phyloP scores from a whole-genome alignment of 2,113 vertebrate genomes.

The Nettapus auritus region DNA sequence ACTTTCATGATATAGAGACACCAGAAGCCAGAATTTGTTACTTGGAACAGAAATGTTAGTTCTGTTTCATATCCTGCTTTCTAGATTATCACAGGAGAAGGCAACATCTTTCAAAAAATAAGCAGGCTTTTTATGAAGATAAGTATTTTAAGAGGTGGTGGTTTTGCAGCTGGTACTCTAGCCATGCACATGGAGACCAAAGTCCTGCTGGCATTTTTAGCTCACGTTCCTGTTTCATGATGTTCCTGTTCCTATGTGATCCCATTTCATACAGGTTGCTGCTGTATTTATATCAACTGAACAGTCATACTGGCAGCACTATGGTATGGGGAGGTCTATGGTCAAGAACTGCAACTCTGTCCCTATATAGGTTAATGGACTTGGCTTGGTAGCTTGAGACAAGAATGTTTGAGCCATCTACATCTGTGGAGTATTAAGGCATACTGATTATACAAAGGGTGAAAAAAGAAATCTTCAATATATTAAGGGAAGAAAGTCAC shows the following conservation, averaged over 20 bases:
- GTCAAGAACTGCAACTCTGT: not conserved
- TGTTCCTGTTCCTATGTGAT: rapidly evolving
- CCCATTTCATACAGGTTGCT: not conserved
- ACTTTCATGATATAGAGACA: not conserved
- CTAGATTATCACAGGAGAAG: not conserved
- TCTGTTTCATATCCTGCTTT: constrained; percentile 1
- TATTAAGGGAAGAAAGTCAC: not conserved
- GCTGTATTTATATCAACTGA: not conserved
- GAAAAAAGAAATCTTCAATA: not conserved
- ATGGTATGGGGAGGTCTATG: not conserved
- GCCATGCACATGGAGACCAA: not conserved
- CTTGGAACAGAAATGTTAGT: not conserved
- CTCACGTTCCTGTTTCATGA: rapidly evolving
- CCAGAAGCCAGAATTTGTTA: not conserved
- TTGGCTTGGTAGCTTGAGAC: not conserved
- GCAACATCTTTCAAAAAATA: not conserved
- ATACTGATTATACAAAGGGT: not conserved
- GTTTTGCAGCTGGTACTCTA: not conserved
- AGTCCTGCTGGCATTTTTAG: not conserved
- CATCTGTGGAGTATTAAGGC: not conserved
- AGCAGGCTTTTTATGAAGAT: not conserved
- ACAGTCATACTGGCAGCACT: not conserved
- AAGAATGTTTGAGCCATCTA: not conserved
- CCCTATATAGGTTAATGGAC: not conserved
- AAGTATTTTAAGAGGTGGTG: not conserved